These are phyloP conservation scores for Nebria brevicollis DNA, from an alignment of 2,888 invertebrate species.

Conservation along the genomic window DNA sequence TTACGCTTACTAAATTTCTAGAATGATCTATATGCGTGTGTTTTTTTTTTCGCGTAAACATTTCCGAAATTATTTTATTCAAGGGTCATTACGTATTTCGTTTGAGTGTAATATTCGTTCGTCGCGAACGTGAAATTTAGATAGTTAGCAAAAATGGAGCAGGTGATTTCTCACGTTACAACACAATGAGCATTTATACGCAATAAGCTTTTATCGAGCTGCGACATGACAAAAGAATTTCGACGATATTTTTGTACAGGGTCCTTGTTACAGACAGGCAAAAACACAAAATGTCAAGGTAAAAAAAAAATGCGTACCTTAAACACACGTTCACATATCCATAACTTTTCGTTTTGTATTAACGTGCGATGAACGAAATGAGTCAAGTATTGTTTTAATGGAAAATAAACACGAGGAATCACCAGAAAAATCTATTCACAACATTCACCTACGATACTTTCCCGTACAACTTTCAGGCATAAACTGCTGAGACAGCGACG, in stretches of 20 bases:
- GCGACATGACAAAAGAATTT: constrained; percentile 46
- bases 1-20: not conserved
- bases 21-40: not conserved
- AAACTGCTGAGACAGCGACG: constrained; percentile 20
- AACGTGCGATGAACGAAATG: constrained; percentile 23
- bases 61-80: not conserved
- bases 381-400: constrained; percentile 19
- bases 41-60: constrained; percentile 10
- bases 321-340: constrained; percentile 39
- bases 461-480: constrained; percentile 50
- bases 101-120: not conserved
- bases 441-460: constrained; percentile 58
- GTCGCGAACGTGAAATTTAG: not conserved
- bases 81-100: not conserved
- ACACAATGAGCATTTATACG: constrained; percentile 35
- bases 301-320: constrained; percentile 30
- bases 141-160: constrained; percentile 19
- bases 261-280: constrained; percentile 21
- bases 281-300: constrained; percentile 31
- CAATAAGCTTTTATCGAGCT: constrained; percentile 45
- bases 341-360: constrained; percentile 22
- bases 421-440: constrained; percentile 50
- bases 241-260: constrained; percentile 40
- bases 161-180: constrained; percentile 32
- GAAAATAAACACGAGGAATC: constrained; percentile 35